A percentile compares a stretch with the other conserved stretches of the same genome.
phyloP scores from a whole-genome alignment of 2,113 vertebrate genomes.

The Hippopotamus amphibius region DNA sequence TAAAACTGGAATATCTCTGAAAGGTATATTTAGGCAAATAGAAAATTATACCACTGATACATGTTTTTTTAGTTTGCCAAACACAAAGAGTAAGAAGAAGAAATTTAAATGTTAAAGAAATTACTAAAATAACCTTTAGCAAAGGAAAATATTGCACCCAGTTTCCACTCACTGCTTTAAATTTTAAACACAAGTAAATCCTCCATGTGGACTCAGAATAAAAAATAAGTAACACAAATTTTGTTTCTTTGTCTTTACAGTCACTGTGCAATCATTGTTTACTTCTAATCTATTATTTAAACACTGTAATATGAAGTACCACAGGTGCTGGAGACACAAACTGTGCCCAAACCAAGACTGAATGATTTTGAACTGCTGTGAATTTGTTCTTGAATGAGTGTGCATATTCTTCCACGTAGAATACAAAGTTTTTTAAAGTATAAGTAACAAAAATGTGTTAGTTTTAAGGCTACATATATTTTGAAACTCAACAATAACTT shows the following conservation, averaged over 20 bases:
- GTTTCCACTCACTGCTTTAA: background rate
- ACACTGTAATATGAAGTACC: background rate
- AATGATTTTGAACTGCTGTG: background rate
- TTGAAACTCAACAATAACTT: slow-evolving; percentile 34
- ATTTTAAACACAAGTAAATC: slow-evolving; percentile 46
- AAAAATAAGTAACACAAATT: background rate
- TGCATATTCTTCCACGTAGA: background rate
- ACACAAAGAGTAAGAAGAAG: background rate
- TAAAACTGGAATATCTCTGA: background rate
- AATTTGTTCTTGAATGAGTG: slow-evolving; percentile 28
- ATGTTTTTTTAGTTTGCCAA: slow-evolving; percentile 14
- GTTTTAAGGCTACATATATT: background rate
- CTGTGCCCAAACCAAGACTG: background rate
- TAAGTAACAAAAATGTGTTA: slow-evolving; percentile 32
- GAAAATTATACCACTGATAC: background rate
- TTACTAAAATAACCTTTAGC: background rate
- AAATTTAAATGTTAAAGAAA: background rate
- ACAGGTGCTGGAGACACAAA: background rate
- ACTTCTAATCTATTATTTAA: slow-evolving; percentile 62
- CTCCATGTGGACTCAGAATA: background rate
- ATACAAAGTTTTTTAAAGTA: background rate
- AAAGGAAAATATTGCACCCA: background rate
- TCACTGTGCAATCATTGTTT: background rate
- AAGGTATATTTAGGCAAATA: slow-evolving; percentile 24
- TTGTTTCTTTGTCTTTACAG: slow-evolving; percentile 9